These are phyloP conservation scores for Peromyscus nudipes DNA, from an alignment of 2,797 vertebrate genomes.

Conservation along the genomic window DNA sequence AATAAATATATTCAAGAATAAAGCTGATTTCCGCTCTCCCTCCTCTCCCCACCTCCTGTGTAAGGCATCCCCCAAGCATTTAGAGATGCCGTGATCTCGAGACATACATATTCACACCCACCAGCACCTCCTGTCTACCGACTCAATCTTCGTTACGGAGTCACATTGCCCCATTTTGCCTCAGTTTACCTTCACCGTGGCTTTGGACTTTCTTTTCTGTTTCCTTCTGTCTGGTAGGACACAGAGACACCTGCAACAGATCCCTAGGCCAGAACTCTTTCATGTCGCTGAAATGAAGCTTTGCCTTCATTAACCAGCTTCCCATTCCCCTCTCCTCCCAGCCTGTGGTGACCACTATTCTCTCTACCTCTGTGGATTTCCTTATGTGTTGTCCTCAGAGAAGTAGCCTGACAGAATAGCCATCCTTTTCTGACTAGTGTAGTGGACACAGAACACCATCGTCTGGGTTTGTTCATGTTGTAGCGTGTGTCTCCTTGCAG, in stretches of 20 bases:
- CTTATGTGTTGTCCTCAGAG: not conserved
- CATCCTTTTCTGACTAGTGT: not conserved
- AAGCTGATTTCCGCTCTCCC: not conserved
- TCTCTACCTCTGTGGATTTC: not conserved
- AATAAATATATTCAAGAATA: too few relatives aligned
- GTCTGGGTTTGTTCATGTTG: not conserved
- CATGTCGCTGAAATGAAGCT: not conserved
- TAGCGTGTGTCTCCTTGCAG: not conserved
- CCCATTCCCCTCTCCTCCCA: fast-evolving
- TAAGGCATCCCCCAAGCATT: not conserved
- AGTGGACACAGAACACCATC: not conserved
- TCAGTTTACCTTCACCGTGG: not conserved
- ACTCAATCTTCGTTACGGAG: not conserved
- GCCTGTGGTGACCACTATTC: fast-evolving
- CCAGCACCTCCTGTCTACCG: fast-evolving
- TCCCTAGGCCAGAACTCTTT: fast-evolving
- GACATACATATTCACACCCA: fast-evolving
- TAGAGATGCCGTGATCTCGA: not conserved
- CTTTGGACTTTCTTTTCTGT: not conserved
- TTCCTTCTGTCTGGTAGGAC: not conserved
- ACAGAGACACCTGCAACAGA: not conserved
- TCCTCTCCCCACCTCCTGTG: not conserved
- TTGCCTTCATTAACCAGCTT: not conserved
- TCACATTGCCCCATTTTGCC: too few relatives aligned
- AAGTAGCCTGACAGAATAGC: not conserved